Base-by-base conservation (phyloP, 2,113 vertebrate species). In the Sialia sialis region DNA sequence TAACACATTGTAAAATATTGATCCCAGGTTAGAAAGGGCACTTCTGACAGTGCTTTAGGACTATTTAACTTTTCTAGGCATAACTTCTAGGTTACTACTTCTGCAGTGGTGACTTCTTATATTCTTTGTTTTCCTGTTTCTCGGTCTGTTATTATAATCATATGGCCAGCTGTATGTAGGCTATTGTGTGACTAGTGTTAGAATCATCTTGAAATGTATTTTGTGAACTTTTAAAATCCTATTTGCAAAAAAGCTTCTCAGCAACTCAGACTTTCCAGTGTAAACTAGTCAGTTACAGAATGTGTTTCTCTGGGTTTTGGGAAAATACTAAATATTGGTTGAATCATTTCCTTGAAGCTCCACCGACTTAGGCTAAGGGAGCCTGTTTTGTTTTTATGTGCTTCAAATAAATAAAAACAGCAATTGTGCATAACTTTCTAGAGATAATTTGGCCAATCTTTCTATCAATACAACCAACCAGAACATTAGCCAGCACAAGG, bases 321-420 rank as follows among this genome's bases (percentile, higher is more conserved):
- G 74, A 51, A 3, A 9, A 14, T 34, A 36, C 5, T 62, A 54
- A 86, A 54, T 81, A 67, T 15, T 59, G 68, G 49, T 36, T 2
- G 1, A 89, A 48, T 52, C 0, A 20, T 85, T 83, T 92, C 14
- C 38, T 62, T 89, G 51, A 67, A 52, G 18, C 32, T 78, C 21
- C 18, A 25, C 44, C 0, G 0, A 19, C 19, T 73, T 67, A 63
- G 32, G 44, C 13, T 49, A 21, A 75, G 29, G 44, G 32, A 72
- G 19, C 13, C 81, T 84, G 26, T 51, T 85, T 89, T 70, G 38
- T 0, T 63, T 73, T 55, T 67, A 59, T 52, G 36, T 56, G 16
- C 44, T 64, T 90, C 2, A 9, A 68, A 39, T 48, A 48, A 52
- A 72, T 73, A 55, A 15, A 64, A 44, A 4, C 8, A 5, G 30